Base-by-base conservation (phyloP, 2,888 invertebrate species). In the Drosophila parthenogenetica region DNA sequence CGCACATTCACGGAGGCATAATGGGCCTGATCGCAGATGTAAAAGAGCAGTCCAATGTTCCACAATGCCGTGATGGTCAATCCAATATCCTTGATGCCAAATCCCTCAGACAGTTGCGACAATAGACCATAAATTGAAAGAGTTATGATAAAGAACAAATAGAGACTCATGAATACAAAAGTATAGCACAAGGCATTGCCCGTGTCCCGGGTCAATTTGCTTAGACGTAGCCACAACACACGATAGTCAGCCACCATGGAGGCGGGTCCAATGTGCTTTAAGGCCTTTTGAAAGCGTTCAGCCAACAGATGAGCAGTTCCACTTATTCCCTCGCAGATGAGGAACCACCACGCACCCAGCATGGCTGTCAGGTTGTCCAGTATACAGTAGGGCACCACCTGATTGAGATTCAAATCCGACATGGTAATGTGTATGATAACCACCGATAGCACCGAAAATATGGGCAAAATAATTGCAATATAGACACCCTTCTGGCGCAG, bases 21-120 rank as follows among this genome's bases (percentile, higher is more conserved):
- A 87, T 95, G 95, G 0, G 95, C 95, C 89, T 95, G 95, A 77
- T 96, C 95, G 81, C 95, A 95, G 69, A 95, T 94, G 76, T 95
- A 95, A 90, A 95, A 95, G n/a, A 96, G 91, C 50, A 95, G 85
- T 40, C 93, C 94, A 40, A 95, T 93, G 63, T 95, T 95, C 91
- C 94, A 95, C 10, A 93, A 88, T 0, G 95, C 95, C 0, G 95
- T 95, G 42, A 95, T 92, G 0, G 95, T 94, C 25, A 95, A 88
- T 0, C 95, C 95, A 58, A 96, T 94, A 80, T 96, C 95, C 89
- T 95, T 95, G 14, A 94, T 92, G n/a, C 95, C 95, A 63, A 95
- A 94, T 0, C 96, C 95, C 66, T 94, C 95, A 29, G 95, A 95
- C 19, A 96, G 94, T 90, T 95, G 95, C 11, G 95, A 95, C 89